Base-by-base conservation (phyloP, 2,888 invertebrate species). In the Latrodectus elegans region DNA sequence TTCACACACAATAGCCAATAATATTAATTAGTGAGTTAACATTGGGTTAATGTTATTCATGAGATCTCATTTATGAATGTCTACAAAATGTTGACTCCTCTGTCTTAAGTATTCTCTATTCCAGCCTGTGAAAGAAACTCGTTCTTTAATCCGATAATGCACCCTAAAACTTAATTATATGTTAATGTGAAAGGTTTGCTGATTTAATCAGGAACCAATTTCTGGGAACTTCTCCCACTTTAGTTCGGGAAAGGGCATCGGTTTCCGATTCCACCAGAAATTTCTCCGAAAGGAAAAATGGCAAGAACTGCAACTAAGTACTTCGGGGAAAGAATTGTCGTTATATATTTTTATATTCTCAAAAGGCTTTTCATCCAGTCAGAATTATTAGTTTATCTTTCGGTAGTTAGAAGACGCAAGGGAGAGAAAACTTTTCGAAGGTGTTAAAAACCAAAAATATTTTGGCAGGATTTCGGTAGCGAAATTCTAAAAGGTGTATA, bases 151-250 rank as follows among this genome's bases (percentile, higher is more conserved):
- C 70, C 76, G 76, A 83, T 26, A 64, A 22, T 51, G 51, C 38
- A 38, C 38, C n/a, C 55, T 68, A 52, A 74, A 85, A 79, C 70
- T 60, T 70, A 80, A 80, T 80, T 75, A 74, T 17, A 70, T 75
- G 64, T 75, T 85, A 85, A 84, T 79, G 78, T 78, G 73, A 68
- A 84, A 85, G 74, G 68, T 74, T 68, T 49, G 17, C 51, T 74
- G 74, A 85, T 85, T 85, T 75, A 70, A 85, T 79, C 77, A 68
- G 15, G 60, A 15, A 51, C 67, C 85, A 60, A 70, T 85, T 79
- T 80, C 74, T 12, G 17, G 52, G 75, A 75, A 75, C 26, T 85
- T 65, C 49, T 79, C 52, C 55, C 51, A 38, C 49, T 80, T 64
- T 80, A 49, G n/a, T n/a, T 51, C n/a, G 17, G 15, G 22, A 49